Percentiles rank a stretch among this genome's conserved stretches.
Evolutionary conservation across 2,888 invertebrate genomes (phyloP).

Genomic region (Gastrophysa polygoni): DNA sequence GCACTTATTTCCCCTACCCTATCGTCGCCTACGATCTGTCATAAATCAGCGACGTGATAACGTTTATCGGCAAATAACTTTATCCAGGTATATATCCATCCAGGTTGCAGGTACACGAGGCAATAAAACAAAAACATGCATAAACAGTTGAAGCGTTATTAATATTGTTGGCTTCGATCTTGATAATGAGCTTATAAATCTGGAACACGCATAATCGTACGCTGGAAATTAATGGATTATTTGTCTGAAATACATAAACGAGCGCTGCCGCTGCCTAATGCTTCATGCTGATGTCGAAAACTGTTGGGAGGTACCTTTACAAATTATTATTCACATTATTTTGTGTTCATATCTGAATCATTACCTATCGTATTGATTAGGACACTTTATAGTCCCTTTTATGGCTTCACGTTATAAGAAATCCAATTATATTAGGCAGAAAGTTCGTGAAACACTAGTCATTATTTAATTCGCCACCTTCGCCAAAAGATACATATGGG

Average conservation of each 20-base stretch:
- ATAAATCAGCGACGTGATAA: slow-evolving; percentile 14
- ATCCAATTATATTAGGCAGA: too few relatives aligned
- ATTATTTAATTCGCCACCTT: too few relatives aligned
- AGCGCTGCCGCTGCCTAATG: neutral
- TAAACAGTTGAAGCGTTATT: slow-evolving; percentile 38
- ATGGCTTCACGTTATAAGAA: too few relatives aligned
- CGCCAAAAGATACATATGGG: too few relatives aligned
- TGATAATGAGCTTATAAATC: slow-evolving; percentile 36
- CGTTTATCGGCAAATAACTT: slow-evolving; percentile 15
- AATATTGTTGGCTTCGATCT: slow-evolving; percentile 38
- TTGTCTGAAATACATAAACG: slow-evolving; percentile 32
- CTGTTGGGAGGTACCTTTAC: too few relatives aligned
- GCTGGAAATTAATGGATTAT: slow-evolving; percentile 37
- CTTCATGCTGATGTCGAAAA: neutral
- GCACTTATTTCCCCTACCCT: slow-evolving; percentile 5
- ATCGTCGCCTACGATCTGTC: slow-evolving; percentile 12
- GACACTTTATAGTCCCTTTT: too few relatives aligned
- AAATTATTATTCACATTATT: too few relatives aligned
- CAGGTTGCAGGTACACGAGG: slow-evolving; percentile 26
- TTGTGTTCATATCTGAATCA: too few relatives aligned
- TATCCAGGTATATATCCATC: slow-evolving; percentile 9
- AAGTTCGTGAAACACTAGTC: too few relatives aligned
- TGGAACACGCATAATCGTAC: slow-evolving; percentile 36
- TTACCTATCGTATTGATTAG: too few relatives aligned
- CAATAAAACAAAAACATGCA: slow-evolving; percentile 38